phyloP scores from a whole-genome alignment of 2,113 vertebrate species.

The Heloderma charlesbogerti region DNA sequence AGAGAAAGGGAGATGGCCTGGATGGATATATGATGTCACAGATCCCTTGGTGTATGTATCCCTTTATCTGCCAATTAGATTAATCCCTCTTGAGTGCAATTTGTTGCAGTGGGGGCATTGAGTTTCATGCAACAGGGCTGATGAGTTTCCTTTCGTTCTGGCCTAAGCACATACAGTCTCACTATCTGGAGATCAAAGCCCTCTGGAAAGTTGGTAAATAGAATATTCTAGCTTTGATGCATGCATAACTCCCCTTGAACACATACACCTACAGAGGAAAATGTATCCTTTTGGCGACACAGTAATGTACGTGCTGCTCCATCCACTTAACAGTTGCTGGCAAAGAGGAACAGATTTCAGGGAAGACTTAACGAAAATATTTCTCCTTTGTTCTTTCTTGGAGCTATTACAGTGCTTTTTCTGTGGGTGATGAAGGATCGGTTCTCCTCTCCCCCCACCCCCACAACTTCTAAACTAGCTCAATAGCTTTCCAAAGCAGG shows the following conservation, averaged over 20 bases:
- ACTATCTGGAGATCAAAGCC: conserved; percentile 82
- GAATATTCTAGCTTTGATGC: conserved; percentile 73
- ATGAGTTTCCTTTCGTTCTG: conserved; percentile 76
- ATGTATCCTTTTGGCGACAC: conserved; percentile 68
- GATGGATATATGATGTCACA: conserved; percentile 1
- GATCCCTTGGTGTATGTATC: conserved; percentile 45
- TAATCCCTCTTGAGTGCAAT: conserved; percentile 41
- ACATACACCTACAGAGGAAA: conserved; percentile 72
- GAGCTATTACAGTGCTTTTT: conserved; percentile 59
- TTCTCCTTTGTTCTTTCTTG: conserved; percentile 65
- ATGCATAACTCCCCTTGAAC: conserved; percentile 60
- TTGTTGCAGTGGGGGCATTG: conserved; percentile 55
- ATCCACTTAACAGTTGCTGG: conserved; percentile 68
- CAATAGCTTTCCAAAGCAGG: conserved; percentile 75
- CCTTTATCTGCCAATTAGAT: conserved; percentile 69
- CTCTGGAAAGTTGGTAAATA: conserved; percentile 70
- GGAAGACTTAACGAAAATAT: conserved; percentile 69
- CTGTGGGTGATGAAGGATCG: conserved; percentile 67
- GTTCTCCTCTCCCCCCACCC: conserved; percentile 45
- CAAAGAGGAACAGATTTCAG: conserved; percentile 68
- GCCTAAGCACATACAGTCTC: conserved; percentile 69
- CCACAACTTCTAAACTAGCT: conserved; percentile 39
- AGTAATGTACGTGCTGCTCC: conserved; percentile 57
- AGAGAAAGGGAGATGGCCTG: neutral
- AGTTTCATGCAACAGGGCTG: conserved; percentile 68